A percentile compares a stretch with the other conserved stretches of the same genome.
Evolutionary conservation across 2,113 vertebrate species (phyloP).

Genomic region (Psilopsiagon aurifrons): DNA sequence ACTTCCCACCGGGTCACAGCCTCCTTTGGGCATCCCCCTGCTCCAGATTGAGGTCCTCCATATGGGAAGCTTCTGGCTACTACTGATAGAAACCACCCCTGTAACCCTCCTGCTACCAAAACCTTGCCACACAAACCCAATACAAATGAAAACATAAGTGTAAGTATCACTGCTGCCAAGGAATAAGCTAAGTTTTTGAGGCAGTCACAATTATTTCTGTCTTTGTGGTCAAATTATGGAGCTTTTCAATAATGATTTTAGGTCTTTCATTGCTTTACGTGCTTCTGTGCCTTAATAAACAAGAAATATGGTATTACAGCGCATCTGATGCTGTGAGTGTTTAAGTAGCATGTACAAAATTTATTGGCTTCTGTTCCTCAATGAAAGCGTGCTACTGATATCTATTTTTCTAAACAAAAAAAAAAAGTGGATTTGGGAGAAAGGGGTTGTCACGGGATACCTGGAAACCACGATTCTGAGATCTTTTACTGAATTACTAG

Average conservation of each 20-base stretch:
- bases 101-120: background rate
- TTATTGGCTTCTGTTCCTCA: background rate
- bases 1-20: background rate
- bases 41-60: background rate
- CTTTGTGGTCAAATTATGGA: background rate
- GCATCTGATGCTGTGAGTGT: background rate
- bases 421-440: background rate
- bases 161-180: background rate
- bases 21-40: background rate
- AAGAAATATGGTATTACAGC: background rate
- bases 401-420: background rate
- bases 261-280: background rate
- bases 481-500: background rate
- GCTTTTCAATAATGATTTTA: background rate
- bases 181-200: background rate
- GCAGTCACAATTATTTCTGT: background rate
- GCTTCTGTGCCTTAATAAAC: background rate
- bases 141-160: background rate
- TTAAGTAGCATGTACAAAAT: background rate
- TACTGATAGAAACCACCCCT: background rate
- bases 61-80: background rate
- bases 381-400: background rate
- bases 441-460: background rate
- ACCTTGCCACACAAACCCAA: background rate
- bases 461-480: background rate